Evolutionary conservation across 1,140 invertebrate species (phyloP).

Genomic region (Ceratosolen fusciceps): DNA sequence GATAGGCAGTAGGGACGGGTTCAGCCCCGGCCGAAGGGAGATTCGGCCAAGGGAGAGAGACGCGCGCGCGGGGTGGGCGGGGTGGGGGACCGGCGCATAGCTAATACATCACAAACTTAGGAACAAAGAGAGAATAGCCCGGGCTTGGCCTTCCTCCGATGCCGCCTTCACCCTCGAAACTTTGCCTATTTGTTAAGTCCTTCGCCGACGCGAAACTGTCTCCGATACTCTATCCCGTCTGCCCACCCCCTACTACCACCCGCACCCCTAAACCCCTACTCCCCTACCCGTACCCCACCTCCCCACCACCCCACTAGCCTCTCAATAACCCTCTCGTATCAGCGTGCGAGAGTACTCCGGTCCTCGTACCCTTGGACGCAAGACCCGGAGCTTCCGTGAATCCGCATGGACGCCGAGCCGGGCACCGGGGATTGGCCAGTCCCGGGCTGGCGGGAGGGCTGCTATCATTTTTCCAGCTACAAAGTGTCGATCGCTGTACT

Average conservation of each 20-base stretch:
- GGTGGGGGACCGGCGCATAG: slow-evolving; percentile 50
- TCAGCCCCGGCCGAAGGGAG: slow-evolving; percentile 24
- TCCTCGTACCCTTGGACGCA: too few relatives aligned
- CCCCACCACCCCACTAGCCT: background rate
- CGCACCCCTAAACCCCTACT: too few relatives aligned
- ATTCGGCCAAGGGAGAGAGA: slow-evolving; percentile 52
- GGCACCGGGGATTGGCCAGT: too few relatives aligned
- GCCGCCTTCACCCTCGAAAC: slow-evolving; percentile 61
- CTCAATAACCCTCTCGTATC: too few relatives aligned
- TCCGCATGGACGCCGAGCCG: too few relatives aligned
- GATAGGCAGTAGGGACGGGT: slow-evolving; percentile 38
- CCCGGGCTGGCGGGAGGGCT: too few relatives aligned
- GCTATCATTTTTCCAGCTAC: too few relatives aligned
- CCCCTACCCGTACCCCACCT: too few relatives aligned
- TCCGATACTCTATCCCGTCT: slow-evolving; percentile 55
- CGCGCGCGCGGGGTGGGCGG: slow-evolving; percentile 51
- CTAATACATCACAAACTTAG: slow-evolving; percentile 72
- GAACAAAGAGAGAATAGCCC: slow-evolving; percentile 69
- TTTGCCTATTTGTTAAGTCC: slow-evolving; percentile 73
- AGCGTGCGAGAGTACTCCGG: too few relatives aligned
- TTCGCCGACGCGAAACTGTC: slow-evolving; percentile 67
- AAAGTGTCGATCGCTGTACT: too few relatives aligned
- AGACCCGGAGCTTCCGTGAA: too few relatives aligned
- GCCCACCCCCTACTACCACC: background rate
- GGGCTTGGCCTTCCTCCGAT: slow-evolving; percentile 49